Evolutionary conservation across 2,797 vertebrate species (phyloP), one percentile per base, ranked within the genome.

Genomic region (Gadopsis marmoratus): DNA sequence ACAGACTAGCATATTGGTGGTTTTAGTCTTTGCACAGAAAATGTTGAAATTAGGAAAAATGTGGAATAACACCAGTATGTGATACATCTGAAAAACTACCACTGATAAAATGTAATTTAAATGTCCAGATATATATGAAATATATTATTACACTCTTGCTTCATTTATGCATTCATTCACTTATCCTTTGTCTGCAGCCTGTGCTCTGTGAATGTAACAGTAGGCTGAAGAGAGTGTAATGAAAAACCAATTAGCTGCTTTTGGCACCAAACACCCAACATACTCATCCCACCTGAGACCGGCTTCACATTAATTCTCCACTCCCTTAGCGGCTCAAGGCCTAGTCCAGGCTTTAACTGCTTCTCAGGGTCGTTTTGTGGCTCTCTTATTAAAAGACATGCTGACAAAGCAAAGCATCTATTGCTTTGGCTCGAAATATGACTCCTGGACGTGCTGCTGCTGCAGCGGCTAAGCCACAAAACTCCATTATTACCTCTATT

Each of bases 401-500:
- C 96, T 97, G 95, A 96, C 95, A 95, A 92, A 88, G 95, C 96
- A 96, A 66, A 76, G 90, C 92, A 86, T 94, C 85, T 5, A 92
- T 85, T 82, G 83, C 83, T 94, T 92, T 93, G 93, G 93, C 71
- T 87, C 76, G 93, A 96, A 96, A 96, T 96, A 96, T 95, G 94
- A 96, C 90, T 95, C 91, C 89, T 86, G 71, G 90, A 86, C 11
- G 53, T 47, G 67, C 58, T 62, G 59, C 54, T 66, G 48, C 19
- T 14, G 68, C 58, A 8, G 71, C 21, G 7, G 72, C 92, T 83
- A 85, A 91, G 93, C 91, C 94, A 93, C 95, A 94, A 93, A 97
- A 96, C 95, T 96, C 96, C 96, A 96, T 97, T 96, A 97, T 96
- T 96, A 93, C 94, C 92, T 48, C 95, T 93, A 94, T 95, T 94